A percentile compares a stretch with the other conserved stretches of the same genome.
Conservation (phyloP, 2,888 invertebrate genomes). For the Cephus rjabovi region DNA sequence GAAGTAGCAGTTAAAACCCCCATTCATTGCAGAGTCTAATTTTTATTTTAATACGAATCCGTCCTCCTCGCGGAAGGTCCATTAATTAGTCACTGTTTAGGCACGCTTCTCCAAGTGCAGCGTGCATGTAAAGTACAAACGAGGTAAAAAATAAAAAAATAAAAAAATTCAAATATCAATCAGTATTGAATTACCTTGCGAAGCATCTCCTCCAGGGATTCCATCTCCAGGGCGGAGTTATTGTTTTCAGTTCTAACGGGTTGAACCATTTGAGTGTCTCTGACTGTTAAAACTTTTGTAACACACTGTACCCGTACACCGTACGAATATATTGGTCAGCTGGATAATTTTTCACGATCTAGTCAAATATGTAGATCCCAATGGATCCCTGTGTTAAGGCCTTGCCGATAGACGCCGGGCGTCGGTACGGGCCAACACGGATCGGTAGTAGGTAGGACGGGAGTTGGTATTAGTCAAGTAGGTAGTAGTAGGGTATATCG, state of each 20-base stretch:
- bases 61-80: not conserved
- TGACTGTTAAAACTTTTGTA: constrained; percentile 53
- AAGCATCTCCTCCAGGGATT: constrained; percentile 83
- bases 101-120: too few species aligned
- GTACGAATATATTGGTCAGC: too few species aligned
- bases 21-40: constrained; percentile 31
- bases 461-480: too few species aligned
- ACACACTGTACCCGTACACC: not conserved
- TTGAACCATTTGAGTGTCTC: constrained; percentile 56
- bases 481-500: too few species aligned
- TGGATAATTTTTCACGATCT: too few species aligned
- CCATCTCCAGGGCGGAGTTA: constrained; percentile 76
- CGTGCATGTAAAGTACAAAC: not conserved
- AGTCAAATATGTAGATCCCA: too few species aligned
- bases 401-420: too few species aligned
- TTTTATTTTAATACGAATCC: constrained; percentile 31
- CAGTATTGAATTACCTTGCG: constrained; percentile 73
- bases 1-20: constrained; percentile 59
- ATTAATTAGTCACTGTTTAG: too few species aligned
- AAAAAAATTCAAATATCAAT: not conserved
- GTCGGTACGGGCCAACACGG: too few species aligned
- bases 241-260: constrained; percentile 69
- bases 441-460: too few species aligned
- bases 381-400: too few species aligned
- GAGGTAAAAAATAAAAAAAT: too few species aligned